Base-by-base conservation (phyloP, 2,113 vertebrate species). In the Calonectris borealis region DNA sequence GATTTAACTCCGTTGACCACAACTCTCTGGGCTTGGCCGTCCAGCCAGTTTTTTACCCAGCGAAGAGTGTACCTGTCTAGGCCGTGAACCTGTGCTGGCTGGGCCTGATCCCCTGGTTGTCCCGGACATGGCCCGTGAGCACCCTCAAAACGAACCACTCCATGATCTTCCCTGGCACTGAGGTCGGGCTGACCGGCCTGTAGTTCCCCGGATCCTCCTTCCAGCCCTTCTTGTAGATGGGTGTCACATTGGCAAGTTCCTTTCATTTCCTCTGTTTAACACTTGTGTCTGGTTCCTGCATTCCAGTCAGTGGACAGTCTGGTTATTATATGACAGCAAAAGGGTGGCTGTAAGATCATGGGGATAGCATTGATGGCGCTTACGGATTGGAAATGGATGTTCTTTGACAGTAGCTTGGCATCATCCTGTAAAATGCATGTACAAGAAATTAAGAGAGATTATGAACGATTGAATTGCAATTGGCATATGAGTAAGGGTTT, bases 361-460 rank as follows among this genome's bases (percentile, higher is more conserved):
- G 17, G 22, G 32, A 36, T 62, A 88, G 8, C 52, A 66, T 16
- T 42, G 55, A 66, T 42, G 27, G 13, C 14, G 15, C 16, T 81
- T 78, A 58, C 16, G 18, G 65, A 44, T 46, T 85, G 20, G 49
- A 88, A 93, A 85, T 79, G 48, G 38, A 76, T 89, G 52, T 31
- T 82, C 38, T 87, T 79, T 91, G 81, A 52, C 69, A 84, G 77
- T 73, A 91, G 40, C 52, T 92, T 91, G 62, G 68, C 88, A 86
- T 88, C 15, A 27, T 4, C 49, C 27, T 65, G 11, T 62, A 76
- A 85, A 94, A 89, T 15, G 3, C 4, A 2, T 38, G 5, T 58
- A 79, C 1, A 13, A 94, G 62, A 94, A 94, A 95, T 97, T 94
- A 96, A 72, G 54, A 69, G 68, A 83, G 34, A 91, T 94, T 85